Evolutionary conservation across 2,797 vertebrate species (phyloP), one percentile per base, ranked within the genome.

Genomic region (Aplochiton taeniatus): DNA sequence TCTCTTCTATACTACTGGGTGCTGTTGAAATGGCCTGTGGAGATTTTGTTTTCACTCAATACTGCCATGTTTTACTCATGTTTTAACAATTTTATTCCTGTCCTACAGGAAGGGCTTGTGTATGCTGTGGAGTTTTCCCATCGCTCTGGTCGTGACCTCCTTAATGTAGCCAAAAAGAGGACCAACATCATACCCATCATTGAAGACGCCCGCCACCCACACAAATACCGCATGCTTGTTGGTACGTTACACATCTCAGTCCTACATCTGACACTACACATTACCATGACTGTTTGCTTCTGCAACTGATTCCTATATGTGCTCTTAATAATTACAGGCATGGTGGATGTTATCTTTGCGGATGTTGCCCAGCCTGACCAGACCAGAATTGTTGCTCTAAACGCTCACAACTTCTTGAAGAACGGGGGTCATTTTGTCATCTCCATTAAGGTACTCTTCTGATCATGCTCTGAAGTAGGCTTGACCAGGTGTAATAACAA

Each of bases 111-210:
- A 0, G 96, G 96, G 0, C 83, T 97, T 19, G 96, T 98, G n/a
- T 98, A 98, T 0, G 96, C 96, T 0, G 96, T 98, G 1, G 96
- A 98, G 75, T 98, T 98, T 50, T 98, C 96, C 7, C 96, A 98
- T 72, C 90, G 96, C 20, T 98, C 96, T 0, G 96, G 96, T n/a
- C 92, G 96, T 4, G 96, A 98, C 71, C 94, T 98, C 57, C 92
- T 98, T 56, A 96, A 96, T 0, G 94, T 98, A 65, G 96, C 96
- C 11, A 98, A 98, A 83, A 97, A 97, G 73, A 91, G 96, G 45
- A 97, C 96, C 48, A 98, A 98, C 79, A 96, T 98, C 57, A 96
- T 97, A 75, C 96, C 96, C 0, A 96, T 98, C 65, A 97, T 98
- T 0, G 96, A 98, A 75, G 96, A 97, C 0, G 95, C 96, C 0